These are phyloP conservation scores for Colinus virginianus DNA, from an alignment of 2,113 vertebrate genomes.

Conservation along the genomic window DNA sequence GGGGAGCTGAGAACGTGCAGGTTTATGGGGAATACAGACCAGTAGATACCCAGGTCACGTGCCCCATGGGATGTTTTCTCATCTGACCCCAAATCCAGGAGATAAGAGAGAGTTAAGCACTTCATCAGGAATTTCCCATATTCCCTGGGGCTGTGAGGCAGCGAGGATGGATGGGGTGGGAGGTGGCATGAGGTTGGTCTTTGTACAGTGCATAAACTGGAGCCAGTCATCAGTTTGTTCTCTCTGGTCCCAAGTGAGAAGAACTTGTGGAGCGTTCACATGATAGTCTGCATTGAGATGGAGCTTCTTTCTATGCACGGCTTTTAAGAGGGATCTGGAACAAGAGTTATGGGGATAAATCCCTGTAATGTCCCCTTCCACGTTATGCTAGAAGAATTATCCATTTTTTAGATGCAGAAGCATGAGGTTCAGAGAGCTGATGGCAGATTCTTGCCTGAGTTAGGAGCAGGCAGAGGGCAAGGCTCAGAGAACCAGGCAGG, in stretches of 20 bases:
- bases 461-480: neutral
- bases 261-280: neutral
- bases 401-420: neutral
- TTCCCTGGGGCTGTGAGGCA: neutral
- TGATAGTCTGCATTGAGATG: neutral
- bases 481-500: neutral
- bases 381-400: neutral
- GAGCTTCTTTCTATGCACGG: neutral
- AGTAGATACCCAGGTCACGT: neutral
- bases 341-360: neutral
- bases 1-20: neutral
- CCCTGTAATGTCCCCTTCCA: neutral
- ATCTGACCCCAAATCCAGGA: neutral
- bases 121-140: neutral
- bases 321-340: neutral
- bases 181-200: neutral
- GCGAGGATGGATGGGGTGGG: neutral
- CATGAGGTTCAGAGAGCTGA: neutral
- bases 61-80: neutral
- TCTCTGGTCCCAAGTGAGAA: slow-evolving; percentile 3
- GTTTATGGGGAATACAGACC: neutral
- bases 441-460: neutral
- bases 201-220: neutral
- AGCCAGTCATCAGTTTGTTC: neutral
- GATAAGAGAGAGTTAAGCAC: neutral